A percentile compares a stretch with the other conserved stretches of the same genome.
Evolutionary conservation across 1,140 invertebrate species (phyloP).

Genomic region (Sycophila sp.): DNA sequence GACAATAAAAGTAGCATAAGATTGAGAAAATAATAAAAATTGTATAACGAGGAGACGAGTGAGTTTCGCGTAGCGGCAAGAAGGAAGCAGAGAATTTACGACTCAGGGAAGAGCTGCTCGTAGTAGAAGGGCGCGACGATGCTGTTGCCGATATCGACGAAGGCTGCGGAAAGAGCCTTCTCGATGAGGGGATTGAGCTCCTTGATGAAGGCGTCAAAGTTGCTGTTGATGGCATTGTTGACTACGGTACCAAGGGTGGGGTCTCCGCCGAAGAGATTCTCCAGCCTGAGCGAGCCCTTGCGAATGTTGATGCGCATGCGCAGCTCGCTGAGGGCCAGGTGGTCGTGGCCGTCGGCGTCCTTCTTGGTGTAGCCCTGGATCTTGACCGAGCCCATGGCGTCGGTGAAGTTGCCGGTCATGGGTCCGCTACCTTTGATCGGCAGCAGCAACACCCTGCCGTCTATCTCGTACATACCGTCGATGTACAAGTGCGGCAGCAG

Average conservation of each 20-base stretch:
- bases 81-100: conserved; percentile 3
- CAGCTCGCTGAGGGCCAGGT: conserved; percentile 67
- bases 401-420: conserved; percentile 71
- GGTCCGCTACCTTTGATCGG: conserved; percentile 72
- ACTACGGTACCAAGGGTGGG: conserved; percentile 66
- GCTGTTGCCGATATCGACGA: conserved; percentile 70
- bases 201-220: conserved; percentile 69
- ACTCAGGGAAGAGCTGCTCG: conserved; percentile 69
- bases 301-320: conserved; percentile 69
- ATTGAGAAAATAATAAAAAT: not conserved
- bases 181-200: conserved; percentile 71
- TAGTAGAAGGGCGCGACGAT: conserved; percentile 68
- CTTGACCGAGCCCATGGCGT: conserved; percentile 66
- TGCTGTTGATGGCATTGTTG: conserved; percentile 73
- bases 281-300: conserved; percentile 68
- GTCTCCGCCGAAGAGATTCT: conserved; percentile 74
- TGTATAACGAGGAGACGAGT: not conserved
- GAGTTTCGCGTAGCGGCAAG: not conserved
- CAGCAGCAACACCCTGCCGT: conserved; percentile 71
- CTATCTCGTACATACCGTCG: conserved; percentile 71
- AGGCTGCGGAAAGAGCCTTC: conserved; percentile 65
- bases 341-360: conserved; percentile 64
- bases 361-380: conserved; percentile 62
- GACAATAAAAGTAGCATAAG: not conserved
- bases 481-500: conserved; percentile 69